Evolutionary conservation across 2,888 invertebrate genomes (phyloP).

Genomic region (Mamestra brassicae): DNA sequence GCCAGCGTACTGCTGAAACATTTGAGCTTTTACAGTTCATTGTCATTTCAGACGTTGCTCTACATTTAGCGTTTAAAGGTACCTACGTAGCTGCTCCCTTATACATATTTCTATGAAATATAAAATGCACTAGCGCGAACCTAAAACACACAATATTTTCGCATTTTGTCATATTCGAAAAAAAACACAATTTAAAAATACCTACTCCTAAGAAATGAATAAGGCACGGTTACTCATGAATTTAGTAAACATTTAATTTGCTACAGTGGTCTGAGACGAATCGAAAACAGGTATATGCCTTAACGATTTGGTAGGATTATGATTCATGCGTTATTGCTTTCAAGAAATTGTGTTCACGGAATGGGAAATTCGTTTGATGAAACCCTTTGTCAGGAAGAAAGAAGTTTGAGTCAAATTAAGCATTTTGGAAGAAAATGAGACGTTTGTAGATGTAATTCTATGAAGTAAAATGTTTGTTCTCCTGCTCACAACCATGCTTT

Average conservation of each 20-base stretch:
- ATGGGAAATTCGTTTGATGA: constrained; percentile 59
- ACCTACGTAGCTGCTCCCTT: neutral
- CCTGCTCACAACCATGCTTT: neutral
- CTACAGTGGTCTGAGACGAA: constrained; percentile 72
- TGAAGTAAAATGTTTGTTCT: neutral
- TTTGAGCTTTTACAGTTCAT: constrained; percentile 14
- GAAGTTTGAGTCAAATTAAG: no score
- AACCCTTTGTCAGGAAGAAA: constrained; percentile 49
- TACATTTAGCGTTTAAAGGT: constrained; percentile 9
- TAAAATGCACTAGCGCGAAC: constrained; percentile 5
- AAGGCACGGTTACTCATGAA: constrained; percentile 73
- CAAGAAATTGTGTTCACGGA: constrained; percentile 67
- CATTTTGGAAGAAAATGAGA: neutral
- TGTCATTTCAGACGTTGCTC: constrained; percentile 8
- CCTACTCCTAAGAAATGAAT: constrained; percentile 67
- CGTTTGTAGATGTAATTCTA: neutral
- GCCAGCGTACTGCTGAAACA: constrained; percentile 13
- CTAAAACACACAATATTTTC: constrained; percentile 1
- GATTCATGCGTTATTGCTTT: constrained; percentile 73
- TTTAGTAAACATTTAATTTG: constrained; percentile 79
- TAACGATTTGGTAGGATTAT: constrained; percentile 72
- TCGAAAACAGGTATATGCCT: constrained; percentile 62
- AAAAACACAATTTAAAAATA: constrained; percentile 38
- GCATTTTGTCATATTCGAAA: constrained; percentile 18
- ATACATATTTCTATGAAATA: neutral